A percentile compares a stretch with the other conserved stretches of the same genome.
phyloP scores from a whole-genome alignment of 30 jellyfish, hydroid and myxozoan genomes.

The Pseudorhiza aurosa region DNA sequence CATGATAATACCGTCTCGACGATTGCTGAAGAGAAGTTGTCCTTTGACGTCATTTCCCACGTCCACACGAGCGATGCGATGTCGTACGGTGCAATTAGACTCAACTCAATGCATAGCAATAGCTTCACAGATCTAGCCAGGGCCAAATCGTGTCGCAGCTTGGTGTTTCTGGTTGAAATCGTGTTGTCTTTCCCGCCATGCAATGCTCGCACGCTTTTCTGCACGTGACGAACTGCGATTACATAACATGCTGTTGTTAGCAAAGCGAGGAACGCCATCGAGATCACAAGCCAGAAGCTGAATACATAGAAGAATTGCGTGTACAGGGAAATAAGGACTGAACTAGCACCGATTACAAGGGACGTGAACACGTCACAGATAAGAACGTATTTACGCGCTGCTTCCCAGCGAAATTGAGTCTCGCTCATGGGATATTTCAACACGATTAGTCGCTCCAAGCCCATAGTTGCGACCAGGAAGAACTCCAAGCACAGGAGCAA shows the following conservation, averaged over 20 bases:
- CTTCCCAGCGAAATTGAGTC: slow-evolving; percentile 38
- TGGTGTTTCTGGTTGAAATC: neutral
- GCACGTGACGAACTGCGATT: slow-evolving; percentile 26
- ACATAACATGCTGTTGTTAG: neutral
- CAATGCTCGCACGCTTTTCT: slow-evolving; percentile 17
- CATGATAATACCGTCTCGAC: slow-evolving; percentile 1
- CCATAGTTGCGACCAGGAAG: slow-evolving; percentile 34
- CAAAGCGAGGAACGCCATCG: neutral
- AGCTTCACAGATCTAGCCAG: slow-evolving; percentile 17
- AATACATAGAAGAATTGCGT: slow-evolving; percentile 17
- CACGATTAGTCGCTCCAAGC: slow-evolving; percentile 42
- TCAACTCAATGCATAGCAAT: neutral
- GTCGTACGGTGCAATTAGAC: neutral
- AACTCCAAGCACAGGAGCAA: slow-evolving; percentile 9
- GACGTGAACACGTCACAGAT: neutral
- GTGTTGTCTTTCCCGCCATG: slow-evolving; percentile 2
- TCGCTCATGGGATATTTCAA: slow-evolving; percentile 23
- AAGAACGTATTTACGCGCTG: slow-evolving; percentile 17
- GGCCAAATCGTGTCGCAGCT: slow-evolving; percentile 46
- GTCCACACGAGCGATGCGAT: slow-evolving; percentile 32
- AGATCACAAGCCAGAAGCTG: slow-evolving; percentile 11
- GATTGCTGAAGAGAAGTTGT: too few relatives aligned
- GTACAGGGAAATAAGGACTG: slow-evolving; percentile 36
- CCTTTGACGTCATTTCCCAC: neutral
- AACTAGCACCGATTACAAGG: neutral